phyloP scores from a whole-genome alignment of 2,113 vertebrate genomes.

The Etheostoma spectabile region DNA sequence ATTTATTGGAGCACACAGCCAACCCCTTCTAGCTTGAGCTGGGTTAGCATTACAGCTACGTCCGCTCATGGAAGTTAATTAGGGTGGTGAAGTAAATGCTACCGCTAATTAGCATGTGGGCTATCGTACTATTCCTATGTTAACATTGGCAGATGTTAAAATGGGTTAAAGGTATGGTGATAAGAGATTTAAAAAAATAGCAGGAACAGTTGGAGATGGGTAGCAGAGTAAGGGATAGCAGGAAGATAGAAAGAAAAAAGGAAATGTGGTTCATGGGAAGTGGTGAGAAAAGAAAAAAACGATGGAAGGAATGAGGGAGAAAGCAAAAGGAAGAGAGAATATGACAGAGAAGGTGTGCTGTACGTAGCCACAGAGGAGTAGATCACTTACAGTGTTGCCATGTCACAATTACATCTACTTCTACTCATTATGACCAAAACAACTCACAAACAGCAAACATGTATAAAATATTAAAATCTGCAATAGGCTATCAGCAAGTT shows the following conservation, averaged over 20 bases:
- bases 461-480: slow-evolving; percentile 41
- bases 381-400: slow-evolving; percentile 50
- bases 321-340: not conserved
- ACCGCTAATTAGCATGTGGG: slow-evolving; percentile 56
- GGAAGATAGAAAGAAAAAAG: not conserved
- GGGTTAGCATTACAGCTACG: slow-evolving; percentile 40
- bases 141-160: slow-evolving; percentile 36
- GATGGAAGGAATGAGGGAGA: not conserved
- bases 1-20: slow-evolving; percentile 61
- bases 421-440: slow-evolving; percentile 38
- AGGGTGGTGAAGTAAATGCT: slow-evolving; percentile 36
- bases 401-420: slow-evolving; percentile 47
- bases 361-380: not conserved
- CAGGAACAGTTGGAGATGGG: not conserved
- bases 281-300: not conserved
- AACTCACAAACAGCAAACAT: slow-evolving; percentile 39
- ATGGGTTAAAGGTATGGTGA: slow-evolving; percentile 10
- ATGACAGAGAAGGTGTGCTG: not conserved
- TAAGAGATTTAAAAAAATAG: not conserved
- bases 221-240: not conserved
- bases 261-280: not conserved
- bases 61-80: slow-evolving; percentile 53
- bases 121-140: slow-evolving; percentile 21
- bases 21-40: slow-evolving; percentile 42
- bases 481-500: slow-evolving; percentile 9